Evolutionary conservation across 1,140 invertebrate species (phyloP), one percentile per base, ranked within the genome.

Genomic region (Hycleus cichorii): DNA sequence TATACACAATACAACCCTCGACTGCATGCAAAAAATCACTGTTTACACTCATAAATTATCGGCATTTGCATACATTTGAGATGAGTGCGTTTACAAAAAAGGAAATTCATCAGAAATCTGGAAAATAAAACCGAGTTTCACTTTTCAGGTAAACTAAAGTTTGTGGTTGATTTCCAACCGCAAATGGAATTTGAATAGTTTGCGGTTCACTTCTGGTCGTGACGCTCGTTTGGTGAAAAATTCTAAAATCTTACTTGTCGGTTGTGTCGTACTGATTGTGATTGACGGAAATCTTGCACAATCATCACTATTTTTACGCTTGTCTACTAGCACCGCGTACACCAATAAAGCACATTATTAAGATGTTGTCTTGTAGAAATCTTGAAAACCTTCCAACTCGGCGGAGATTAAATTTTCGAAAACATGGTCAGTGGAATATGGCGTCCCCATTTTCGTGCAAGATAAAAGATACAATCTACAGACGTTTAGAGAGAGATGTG

Each of bases 81-180:
- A 42, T 3, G 32, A 32, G 32, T 32, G 7, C 9, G 7, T 11
- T 43, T 44, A 44, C 18, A 32, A 11, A 12, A 59, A 55, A 55
- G 51, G 50, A 56, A 55, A 56, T 56, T 60, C 50, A 59, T 39
- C 40, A 11, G 40, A 45, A 46, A 59, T 48, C 1, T n/a, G 39
- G 18, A 18, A 51, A 60, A 57, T 47, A 53, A 53, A 46, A 53
- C 27, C 54, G 57, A 64, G 60, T 70, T 70, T 70, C 68, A 70
- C 68, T 70, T 69, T 67, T 70, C 67, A 64, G 65, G 64, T 66
- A 63, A 60, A 49, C 10, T 44, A 11, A 58, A 58, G 63, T 57
- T 66, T 66, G 66, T 50, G 65, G 69, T 70, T 62, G 53, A 56
- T 65, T 38, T 59, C 45, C 42, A 65, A 67, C 67, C 65, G 38